Percentiles rank a stretch among this genome's conserved stretches.
phyloP scores from a whole-genome alignment of 64 coral and sea anemone species.

The Pocillopora damicornis region DNA sequence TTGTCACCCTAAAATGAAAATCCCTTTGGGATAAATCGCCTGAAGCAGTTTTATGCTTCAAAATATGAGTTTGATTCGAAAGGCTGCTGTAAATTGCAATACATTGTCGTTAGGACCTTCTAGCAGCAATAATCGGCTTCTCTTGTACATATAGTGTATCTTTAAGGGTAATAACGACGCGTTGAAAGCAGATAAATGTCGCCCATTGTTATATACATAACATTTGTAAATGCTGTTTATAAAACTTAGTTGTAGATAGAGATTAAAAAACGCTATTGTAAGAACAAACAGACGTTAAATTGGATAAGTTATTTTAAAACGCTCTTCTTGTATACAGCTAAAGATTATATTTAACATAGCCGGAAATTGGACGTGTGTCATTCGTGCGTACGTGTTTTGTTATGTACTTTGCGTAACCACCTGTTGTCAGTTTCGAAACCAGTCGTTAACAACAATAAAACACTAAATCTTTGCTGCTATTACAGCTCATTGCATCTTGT shows the following conservation, averaged over 20 bases:
- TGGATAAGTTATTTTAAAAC: constrained; percentile 31
- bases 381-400: constrained; percentile 44
- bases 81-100: neutral
- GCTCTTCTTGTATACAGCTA: constrained; percentile 13
- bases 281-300: constrained; percentile 20
- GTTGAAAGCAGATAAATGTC: neutral
- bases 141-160: neutral
- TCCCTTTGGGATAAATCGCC: constrained; percentile 24
- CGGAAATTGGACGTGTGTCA: constrained; percentile 44
- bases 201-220: neutral
- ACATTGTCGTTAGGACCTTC: neutral
- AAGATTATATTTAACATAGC: constrained; percentile 6
- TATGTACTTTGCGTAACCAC: constrained; percentile 41
- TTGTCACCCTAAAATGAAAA: neutral
- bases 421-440: constrained; percentile 30
- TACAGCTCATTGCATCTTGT: neutral
- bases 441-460: constrained; percentile 16
- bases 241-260: constrained; percentile 6
- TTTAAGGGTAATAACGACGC: too few relatives aligned
- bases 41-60: constrained; percentile 5
- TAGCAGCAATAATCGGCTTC: neutral
- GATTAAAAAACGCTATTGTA: constrained; percentile 4
- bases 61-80: neutral
- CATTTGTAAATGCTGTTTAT: constrained; percentile 25
- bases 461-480: neutral